These are phyloP conservation scores for Spisula subtruncata DNA, from an alignment of 2,888 invertebrate genomes.

Conservation along the genomic window DNA sequence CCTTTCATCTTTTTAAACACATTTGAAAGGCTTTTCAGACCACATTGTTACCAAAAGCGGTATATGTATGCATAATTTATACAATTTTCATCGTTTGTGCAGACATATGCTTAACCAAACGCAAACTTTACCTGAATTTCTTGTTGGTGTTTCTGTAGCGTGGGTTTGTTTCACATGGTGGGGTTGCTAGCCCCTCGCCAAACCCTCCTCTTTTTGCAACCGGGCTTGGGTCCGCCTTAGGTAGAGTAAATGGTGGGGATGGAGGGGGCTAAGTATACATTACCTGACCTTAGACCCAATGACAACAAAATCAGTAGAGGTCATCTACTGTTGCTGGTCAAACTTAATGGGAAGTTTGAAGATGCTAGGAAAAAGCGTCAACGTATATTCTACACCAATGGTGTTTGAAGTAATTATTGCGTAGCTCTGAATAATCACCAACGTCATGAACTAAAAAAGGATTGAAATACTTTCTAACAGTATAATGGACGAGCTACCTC, in stretches of 20 bases:
- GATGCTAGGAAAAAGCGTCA: background rate
- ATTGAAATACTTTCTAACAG: background rate
- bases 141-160: too few relatives aligned
- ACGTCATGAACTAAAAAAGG: background rate
- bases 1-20: conserved; percentile 16
- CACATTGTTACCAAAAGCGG: background rate
- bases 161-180: too few relatives aligned
- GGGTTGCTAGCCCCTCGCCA: too few relatives aligned
- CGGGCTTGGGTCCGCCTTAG: background rate
- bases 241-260: background rate
- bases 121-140: too few relatives aligned
- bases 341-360: too few relatives aligned
- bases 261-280: background rate
- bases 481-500: background rate
- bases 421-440: background rate
- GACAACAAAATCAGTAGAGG: too few relatives aligned
- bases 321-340: too few relatives aligned
- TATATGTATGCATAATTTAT: background rate
- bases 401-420: background rate
- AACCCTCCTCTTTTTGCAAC: too few relatives aligned
- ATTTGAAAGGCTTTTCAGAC: background rate
- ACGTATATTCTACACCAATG: background rate
- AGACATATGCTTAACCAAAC: background rate
- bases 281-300: background rate
- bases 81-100: background rate